Evolutionary conservation across 1,140 invertebrate genomes (phyloP), one percentile per base, ranked within the genome.

Genomic region (Cyclina sinensis): DNA sequence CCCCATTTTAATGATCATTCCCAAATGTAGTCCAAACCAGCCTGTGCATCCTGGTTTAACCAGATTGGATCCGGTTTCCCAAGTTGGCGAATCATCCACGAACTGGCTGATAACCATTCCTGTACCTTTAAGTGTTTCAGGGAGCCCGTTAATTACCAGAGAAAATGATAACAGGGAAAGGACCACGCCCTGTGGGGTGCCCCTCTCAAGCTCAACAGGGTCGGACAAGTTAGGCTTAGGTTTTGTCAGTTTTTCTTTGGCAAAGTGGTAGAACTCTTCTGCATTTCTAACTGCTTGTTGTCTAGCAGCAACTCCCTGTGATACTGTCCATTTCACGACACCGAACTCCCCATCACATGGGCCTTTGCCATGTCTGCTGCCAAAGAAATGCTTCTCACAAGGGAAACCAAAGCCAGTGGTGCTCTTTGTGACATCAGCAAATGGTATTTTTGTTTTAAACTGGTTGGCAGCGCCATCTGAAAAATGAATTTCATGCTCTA

Each of bases 361-460:
- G 3, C 91, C 91, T 65, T 91, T 92, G 0, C 91, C 90, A 76
- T 92, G 90, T 9, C 90, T n/a, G 27, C 70, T 89, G 0, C 87
- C 89, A 84, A 90, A 92, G 39, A 89, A 91, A 32, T 91, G 90
- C 51, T 84, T 73, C 46, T 92, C 90, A 39, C 27, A 16, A 24
- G 37, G 43, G 54, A 88, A 32, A 21, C 91, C 90, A 54, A 82
- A 78, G 30, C 91, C 90, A 21, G 27, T 14, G 30, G 59, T 18
- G 9, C 24, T 27, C n/a, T 35, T 46, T 21, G 85, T 62, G 27
- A 54, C 18, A 48, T 91, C 83, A 27, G 51, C 65, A 86, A 92
- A 92, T 24, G 32, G 30, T 18, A 65, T 76, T 80, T 86, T 90
- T 2, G 35, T 62, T 68, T 92, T 92, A 70, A 79, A 92, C 51